Conservation (phyloP, 2,113 vertebrate species). For the Heteronetta atricapilla region DNA sequence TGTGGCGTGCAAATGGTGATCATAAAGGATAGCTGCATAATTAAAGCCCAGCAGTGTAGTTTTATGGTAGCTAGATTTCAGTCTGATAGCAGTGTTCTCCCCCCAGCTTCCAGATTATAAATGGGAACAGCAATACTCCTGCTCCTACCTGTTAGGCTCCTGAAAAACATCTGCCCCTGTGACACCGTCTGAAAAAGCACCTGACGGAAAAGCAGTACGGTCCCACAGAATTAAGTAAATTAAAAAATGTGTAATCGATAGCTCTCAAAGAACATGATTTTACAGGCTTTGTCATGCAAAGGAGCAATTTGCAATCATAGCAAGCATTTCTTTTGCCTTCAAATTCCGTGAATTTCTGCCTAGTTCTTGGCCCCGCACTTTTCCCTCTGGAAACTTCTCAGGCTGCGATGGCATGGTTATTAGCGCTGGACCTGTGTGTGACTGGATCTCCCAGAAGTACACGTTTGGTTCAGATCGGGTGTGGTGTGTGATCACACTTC, state of each 20-base stretch:
- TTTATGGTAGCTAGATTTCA: background rate
- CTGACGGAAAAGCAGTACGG: background rate
- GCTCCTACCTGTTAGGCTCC: background rate
- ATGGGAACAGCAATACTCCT: background rate
- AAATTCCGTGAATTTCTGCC: background rate
- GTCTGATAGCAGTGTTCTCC: background rate
- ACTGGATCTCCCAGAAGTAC: constrained; percentile 39
- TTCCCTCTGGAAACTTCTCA: background rate
- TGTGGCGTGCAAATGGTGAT: background rate
- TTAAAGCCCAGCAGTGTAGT: background rate
- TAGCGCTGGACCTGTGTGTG: background rate
- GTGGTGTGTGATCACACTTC: background rate
- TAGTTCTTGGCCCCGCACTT: background rate
- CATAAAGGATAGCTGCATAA: background rate
- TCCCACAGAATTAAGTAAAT: background rate
- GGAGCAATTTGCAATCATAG: background rate
- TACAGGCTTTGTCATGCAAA: background rate
- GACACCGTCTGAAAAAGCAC: background rate
- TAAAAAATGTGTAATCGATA: background rate
- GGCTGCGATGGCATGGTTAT: background rate
- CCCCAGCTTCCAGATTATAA: background rate
- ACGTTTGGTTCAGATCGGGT: constrained; percentile 7
- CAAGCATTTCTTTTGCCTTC: background rate
- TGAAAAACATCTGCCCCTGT: background rate
- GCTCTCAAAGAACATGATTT: background rate